Evolutionary conservation across 2,113 vertebrate genomes (phyloP).

Genomic region (Piprites chloris): DNA sequence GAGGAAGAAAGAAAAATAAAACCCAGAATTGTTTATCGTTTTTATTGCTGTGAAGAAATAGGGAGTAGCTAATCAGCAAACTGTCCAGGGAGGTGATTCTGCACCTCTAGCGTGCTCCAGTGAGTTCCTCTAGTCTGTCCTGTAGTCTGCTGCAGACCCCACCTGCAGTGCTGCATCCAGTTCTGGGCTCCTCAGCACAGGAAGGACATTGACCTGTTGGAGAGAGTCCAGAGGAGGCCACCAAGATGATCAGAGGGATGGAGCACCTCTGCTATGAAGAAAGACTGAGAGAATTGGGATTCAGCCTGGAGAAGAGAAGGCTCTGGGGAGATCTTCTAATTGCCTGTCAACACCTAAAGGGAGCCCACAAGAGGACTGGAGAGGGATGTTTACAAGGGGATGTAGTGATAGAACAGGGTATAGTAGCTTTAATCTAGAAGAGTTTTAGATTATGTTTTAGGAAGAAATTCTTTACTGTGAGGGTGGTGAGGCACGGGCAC

Average conservation of each 20-base stretch:
- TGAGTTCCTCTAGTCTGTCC: not conserved
- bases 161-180: not conserved
- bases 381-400: too few species aligned
- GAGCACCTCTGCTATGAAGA: not conserved
- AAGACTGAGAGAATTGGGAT: not conserved
- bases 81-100: not conserved
- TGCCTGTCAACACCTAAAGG: not conserved
- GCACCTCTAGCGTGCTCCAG: not conserved
- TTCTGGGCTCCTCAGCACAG: not conserved
- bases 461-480: not conserved
- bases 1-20: not conserved
- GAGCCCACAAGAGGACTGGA: not conserved
- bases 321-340: not conserved
- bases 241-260: not conserved
- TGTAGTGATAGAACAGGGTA: too few species aligned
- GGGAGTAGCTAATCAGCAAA: not conserved
- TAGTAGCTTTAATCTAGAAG: too few species aligned
- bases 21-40: not conserved
- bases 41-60: not conserved
- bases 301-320: not conserved
- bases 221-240: not conserved
- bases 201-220: not conserved
- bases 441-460: not conserved
- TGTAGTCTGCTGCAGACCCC: not conserved
- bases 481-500: not conserved